phyloP scores from a whole-genome alignment of 2,797 vertebrate genomes.

The Notamacropus eugenii region DNA sequence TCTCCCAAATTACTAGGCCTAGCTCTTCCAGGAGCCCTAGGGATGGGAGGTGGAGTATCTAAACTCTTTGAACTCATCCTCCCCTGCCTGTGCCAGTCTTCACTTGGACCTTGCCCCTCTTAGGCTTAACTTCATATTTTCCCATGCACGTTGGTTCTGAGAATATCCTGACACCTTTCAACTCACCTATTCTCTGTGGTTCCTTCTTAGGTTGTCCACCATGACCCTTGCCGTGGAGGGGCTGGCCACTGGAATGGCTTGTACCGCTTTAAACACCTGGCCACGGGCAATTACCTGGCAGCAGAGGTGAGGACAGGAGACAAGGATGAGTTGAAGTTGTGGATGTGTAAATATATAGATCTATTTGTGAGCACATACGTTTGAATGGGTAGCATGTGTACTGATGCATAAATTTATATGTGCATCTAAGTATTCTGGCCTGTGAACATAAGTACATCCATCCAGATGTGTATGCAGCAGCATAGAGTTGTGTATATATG shows the following conservation, averaged over 20 bases:
- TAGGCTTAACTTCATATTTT: background rate
- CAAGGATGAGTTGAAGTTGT: background rate
- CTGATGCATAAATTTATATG: background rate
- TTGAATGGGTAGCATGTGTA: background rate
- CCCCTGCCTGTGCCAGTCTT: background rate
- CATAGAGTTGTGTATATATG: background rate
- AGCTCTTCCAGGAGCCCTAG: background rate
- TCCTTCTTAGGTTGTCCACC: slow-evolving; percentile 93
- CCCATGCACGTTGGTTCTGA: background rate
- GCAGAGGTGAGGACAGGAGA: slow-evolving; percentile 90
- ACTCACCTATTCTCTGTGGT: background rate
- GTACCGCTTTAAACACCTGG: slow-evolving; percentile 97
- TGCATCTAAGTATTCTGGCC: background rate
- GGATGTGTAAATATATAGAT: fast-evolving
- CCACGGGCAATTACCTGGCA: slow-evolving; percentile 96
- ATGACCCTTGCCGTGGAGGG: slow-evolving; percentile 96
- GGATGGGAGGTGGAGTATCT: background rate
- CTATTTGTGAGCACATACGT: fast-evolving
- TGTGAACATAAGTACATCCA: background rate
- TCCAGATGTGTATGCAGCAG: background rate
- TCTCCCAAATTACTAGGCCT: background rate
- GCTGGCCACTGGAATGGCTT: slow-evolving; percentile 99
- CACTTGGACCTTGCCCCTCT: background rate
- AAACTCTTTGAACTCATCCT: background rate
- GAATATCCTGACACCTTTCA: background rate